Conservation (phyloP, 2,113 vertebrate genomes). For the Sterna hirundo region DNA sequence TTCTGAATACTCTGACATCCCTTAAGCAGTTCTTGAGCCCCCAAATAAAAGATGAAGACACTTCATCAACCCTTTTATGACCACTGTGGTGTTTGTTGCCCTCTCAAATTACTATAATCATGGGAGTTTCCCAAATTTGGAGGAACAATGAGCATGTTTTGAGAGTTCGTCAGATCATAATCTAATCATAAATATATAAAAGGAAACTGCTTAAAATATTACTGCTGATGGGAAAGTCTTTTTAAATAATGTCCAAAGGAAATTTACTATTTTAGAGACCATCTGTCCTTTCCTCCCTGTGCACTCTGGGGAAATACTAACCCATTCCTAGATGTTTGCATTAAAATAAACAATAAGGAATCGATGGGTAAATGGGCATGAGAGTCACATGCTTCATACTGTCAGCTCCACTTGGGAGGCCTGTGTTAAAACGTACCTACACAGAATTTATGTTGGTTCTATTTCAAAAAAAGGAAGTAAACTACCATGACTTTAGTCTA, state of each 20-base stretch:
- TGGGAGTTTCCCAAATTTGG: neutral
- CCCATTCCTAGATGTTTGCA: neutral
- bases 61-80: neutral
- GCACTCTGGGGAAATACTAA: slow-evolving; percentile 33
- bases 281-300: slow-evolving; percentile 14
- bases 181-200: slow-evolving; percentile 32
- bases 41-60: neutral
- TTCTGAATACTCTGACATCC: neutral
- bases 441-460: neutral
- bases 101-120: neutral
- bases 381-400: neutral
- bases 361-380: neutral
- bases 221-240: slow-evolving; percentile 28
- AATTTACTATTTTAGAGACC: slow-evolving; percentile 33
- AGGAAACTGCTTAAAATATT: slow-evolving; percentile 50
- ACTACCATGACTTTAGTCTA: neutral
- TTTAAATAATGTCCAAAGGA: slow-evolving; percentile 30
- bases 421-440: neutral
- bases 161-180: slow-evolving; percentile 5
- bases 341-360: neutral
- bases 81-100: neutral
- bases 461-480: neutral
- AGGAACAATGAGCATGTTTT: slow-evolving; percentile 23
- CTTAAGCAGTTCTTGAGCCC: neutral
- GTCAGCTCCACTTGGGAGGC: neutral